Base-by-base conservation (phyloP, 2,888 invertebrate species). In the Spodoptera exigua region DNA sequence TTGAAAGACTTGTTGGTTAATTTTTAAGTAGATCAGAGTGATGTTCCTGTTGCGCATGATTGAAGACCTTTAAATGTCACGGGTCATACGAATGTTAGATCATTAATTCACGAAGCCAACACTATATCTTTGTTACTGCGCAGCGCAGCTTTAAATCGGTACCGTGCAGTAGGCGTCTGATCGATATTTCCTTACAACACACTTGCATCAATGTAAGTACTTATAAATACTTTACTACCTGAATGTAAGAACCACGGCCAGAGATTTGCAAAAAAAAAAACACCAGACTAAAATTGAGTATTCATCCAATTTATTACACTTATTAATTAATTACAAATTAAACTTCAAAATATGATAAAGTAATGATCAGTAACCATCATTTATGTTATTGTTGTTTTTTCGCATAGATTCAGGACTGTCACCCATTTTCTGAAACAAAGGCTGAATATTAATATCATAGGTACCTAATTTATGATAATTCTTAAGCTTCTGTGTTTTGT, bases 391-490 rank as follows among this genome's bases (percentile, higher is more conserved):
- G 46, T 81, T 86, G 53, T 76, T 83, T 58, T 73, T 78, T 27
- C 70, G 72, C 36, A 61, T 55, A 13, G 79, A 78, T 12, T 68
- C 71, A 21, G 74, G 68, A 45, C 70, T 75, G 44, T 72, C 68
- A 43, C 74, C 74, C 11, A 82, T 79, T 68, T 84, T 84, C 89
- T 89, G 87, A 39, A 81, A 87, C 58, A 60, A 67, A 69, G 58
- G 21, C 3, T 7, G 12, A 35, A n/a, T n/a, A 36, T 41, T 11
- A 18, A 4, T 14, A 35, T 14, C n/a, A n/a, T n/a, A 18, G 3
- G 2, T 18, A 27, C 9, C 7, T 27, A 1, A 27, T 27, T 27
- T 27, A 27, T 27, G 7, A 4, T 27, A 3, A 27, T 7, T n/a
- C n/a, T n/a, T 0, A 27, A 27, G 4, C 7, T 27, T 27, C 21